phyloP scores from a whole-genome alignment of 2,113 vertebrate genomes.

The Acrocephalus arundinaceus region DNA sequence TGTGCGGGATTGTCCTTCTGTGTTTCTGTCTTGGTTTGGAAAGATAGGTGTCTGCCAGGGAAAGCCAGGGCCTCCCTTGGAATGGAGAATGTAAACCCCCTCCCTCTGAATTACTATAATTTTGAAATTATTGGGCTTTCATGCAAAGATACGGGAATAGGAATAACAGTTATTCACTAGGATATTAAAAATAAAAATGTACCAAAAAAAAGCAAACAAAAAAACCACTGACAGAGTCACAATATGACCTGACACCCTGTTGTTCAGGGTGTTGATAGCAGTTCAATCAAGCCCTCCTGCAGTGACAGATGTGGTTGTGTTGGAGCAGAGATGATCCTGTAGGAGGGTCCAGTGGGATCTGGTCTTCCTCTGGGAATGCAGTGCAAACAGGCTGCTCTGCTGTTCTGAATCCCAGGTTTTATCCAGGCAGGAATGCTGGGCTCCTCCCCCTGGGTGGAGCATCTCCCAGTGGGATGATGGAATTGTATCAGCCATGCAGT shows the following conservation, averaged over 20 bases:
- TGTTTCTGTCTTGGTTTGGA: background rate
- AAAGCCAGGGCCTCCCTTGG: background rate
- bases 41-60: background rate
- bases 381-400: background rate
- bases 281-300: background rate
- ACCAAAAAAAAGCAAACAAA: background rate
- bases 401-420: background rate
- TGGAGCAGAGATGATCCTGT: background rate
- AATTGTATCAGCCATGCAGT: background rate
- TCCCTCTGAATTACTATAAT: background rate
- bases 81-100: background rate
- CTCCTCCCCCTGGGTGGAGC: background rate
- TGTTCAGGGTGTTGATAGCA: background rate
- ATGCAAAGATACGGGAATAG: background rate
- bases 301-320: background rate
- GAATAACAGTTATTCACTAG: background rate
- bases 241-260: background rate
- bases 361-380: background rate
- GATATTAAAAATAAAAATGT: background rate
- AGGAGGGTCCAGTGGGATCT: background rate
- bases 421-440: background rate
- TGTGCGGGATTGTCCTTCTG: background rate
- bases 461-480: background rate
- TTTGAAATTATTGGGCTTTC: background rate
- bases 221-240: background rate